Conservation (phyloP, 2,888 invertebrate species). For the Metallyticus violacea region DNA sequence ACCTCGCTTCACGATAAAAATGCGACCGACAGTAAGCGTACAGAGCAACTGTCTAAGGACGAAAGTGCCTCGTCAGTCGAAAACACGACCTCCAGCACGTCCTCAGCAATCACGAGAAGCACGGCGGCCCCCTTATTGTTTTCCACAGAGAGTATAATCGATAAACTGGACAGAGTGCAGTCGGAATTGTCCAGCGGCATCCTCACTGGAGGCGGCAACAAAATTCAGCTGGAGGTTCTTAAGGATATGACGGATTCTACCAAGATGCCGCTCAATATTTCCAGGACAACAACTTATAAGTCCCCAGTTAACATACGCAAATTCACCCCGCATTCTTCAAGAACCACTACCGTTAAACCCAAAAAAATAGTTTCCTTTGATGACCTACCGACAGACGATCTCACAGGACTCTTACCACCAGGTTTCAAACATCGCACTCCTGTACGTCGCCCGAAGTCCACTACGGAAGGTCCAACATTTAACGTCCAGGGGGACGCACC, state of each 20-base stretch:
- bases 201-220: slow-evolving; percentile 68
- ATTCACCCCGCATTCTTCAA: slow-evolving; percentile 36
- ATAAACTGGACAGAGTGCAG: slow-evolving; percentile 80
- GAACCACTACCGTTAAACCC: slow-evolving; percentile 37
- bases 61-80: neutral
- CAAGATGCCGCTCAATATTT: slow-evolving; percentile 35
- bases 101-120: neutral
- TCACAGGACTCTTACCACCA: slow-evolving; percentile 59
- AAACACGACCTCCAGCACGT: slow-evolving; percentile 24
- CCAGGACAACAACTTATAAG: slow-evolving; percentile 40
- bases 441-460: slow-evolving; percentile 34
- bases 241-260: slow-evolving; percentile 34
- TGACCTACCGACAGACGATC: slow-evolving; percentile 53
- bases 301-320: slow-evolving; percentile 36
- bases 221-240: slow-evolving; percentile 50
- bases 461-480: slow-evolving; percentile 32
- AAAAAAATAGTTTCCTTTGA: slow-evolving; percentile 37
- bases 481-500: slow-evolving; percentile 18
- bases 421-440: slow-evolving; percentile 51
- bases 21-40: neutral
- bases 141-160: slow-evolving; percentile 81
- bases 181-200: slow-evolving; percentile 79
- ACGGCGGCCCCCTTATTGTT: slow-evolving; percentile 3
- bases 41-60: neutral
- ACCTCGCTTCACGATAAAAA: neutral